Percentiles rank a stretch among this genome's conserved stretches.
phyloP scores from a whole-genome alignment of 2,797 vertebrate genomes.

The Setipinna tenuifilis region DNA sequence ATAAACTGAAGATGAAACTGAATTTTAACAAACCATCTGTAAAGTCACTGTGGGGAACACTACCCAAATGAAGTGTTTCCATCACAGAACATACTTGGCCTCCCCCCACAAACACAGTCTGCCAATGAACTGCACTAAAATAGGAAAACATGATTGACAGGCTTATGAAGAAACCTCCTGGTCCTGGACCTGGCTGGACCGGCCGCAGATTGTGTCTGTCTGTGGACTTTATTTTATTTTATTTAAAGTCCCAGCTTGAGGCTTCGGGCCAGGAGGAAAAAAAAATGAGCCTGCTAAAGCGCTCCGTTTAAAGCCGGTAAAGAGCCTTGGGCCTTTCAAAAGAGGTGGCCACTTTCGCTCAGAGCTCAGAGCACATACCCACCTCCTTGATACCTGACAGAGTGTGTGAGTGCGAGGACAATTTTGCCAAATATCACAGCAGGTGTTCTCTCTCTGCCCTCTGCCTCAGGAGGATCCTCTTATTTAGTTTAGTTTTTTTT shows the following conservation, averaged over 20 bases:
- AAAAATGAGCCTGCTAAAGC: neutral
- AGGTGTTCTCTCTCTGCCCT: neutral
- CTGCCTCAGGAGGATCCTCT: neutral
- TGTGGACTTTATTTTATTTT: neutral
- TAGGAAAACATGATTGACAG: neutral
- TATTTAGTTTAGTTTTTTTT: neutral
- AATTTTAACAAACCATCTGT: too few relatives aligned
- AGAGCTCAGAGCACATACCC: neutral
- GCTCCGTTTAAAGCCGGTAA: neutral
- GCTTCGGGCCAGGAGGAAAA: neutral
- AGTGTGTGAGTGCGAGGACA: neutral
- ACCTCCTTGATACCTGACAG: neutral
- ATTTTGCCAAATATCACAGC: neutral
- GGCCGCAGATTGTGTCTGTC: neutral
- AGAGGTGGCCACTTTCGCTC: neutral
- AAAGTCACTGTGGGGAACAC: too few relatives aligned
- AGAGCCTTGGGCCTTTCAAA: neutral
- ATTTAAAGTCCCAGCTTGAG: neutral
- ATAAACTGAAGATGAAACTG: too few relatives aligned
- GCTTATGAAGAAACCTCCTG: neutral
- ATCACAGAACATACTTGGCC: neutral
- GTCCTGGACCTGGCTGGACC: too few relatives aligned
- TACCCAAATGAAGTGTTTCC: too few relatives aligned
- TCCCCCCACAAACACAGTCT: neutral
- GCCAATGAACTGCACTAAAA: neutral